Percentiles rank a stretch among this genome's conserved stretches.
Evolutionary conservation across 2,113 vertebrate species (phyloP).

Genomic region (Corynorhinus townsendii): DNA sequence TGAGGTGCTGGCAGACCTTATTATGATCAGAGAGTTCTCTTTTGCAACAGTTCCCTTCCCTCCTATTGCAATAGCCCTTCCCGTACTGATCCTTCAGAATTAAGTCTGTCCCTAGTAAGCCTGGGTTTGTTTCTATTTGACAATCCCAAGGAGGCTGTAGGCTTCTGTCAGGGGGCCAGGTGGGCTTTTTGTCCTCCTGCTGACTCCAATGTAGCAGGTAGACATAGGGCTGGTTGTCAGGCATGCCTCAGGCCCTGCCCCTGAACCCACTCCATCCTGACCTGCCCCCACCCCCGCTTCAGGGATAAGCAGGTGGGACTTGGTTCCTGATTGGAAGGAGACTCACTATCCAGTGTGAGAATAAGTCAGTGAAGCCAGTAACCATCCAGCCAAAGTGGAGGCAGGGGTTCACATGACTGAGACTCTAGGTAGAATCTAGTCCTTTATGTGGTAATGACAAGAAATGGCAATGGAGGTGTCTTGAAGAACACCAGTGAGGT

Average conservation of each 20-base stretch:
- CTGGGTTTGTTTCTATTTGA: not conserved
- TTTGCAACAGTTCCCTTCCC: not conserved
- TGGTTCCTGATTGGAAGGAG: fast-evolving
- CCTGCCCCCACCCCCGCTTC: not conserved
- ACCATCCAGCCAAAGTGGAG: not conserved
- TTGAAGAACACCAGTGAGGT: not conserved
- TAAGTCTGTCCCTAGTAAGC: not conserved
- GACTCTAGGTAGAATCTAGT: not conserved
- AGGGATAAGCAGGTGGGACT: not conserved
- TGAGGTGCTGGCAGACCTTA: not conserved
- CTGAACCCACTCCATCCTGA: not conserved
- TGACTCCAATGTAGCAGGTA: too few relatives aligned
- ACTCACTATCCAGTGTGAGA: not conserved
- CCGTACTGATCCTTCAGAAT: not conserved
- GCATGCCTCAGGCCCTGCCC: not conserved
- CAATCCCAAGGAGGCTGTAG: not conserved
- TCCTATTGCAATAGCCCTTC: not conserved
- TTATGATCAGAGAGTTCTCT: not conserved
- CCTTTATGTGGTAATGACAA: too few relatives aligned
- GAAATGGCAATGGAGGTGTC: not conserved
- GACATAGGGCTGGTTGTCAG: fast-evolving
- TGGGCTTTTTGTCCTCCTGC: too few relatives aligned
- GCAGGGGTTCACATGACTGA: fast-evolving
- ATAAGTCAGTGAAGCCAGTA: fast-evolving
- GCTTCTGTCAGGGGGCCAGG: not conserved